These are phyloP conservation scores for Trachelus stipa DNA, from an alignment of 2,888 invertebrate genomes.

Conservation along the genomic window DNA sequence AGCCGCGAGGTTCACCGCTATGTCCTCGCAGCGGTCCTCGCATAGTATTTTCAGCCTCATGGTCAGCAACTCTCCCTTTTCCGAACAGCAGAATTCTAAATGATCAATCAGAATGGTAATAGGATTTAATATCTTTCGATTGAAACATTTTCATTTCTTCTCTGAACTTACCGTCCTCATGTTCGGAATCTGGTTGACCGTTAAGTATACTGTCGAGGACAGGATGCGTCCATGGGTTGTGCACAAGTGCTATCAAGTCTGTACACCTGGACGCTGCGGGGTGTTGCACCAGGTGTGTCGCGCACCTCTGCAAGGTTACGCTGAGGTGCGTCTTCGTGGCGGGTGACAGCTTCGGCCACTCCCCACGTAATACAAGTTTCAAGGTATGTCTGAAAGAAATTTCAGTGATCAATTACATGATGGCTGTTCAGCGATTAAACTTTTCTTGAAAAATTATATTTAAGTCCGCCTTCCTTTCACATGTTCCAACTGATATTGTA, in stretches of 20 bases:
- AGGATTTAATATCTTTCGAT: background rate
- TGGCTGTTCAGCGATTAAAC: background rate
- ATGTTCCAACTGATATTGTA: background rate
- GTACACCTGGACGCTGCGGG: constrained; percentile 71
- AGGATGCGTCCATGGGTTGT: constrained; percentile 69
- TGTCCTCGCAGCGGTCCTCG: constrained; percentile 72
- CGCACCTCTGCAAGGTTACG: constrained; percentile 66
- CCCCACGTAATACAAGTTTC: constrained; percentile 69
- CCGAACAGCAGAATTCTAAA: constrained; percentile 72
- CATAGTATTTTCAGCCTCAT: constrained; percentile 74
- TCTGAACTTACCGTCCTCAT: constrained; percentile 62
- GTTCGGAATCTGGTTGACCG: constrained; percentile 62
- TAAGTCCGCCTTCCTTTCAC: no score
- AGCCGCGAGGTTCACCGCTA: constrained; percentile 72
- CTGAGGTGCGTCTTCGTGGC: constrained; percentile 66
- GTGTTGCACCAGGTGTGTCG: constrained; percentile 63
- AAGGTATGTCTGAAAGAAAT: constrained; percentile 56
- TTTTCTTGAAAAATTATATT: background rate
- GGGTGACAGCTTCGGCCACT: constrained; percentile 70
- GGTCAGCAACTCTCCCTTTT: constrained; percentile 72
- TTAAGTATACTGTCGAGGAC: constrained; percentile 65
- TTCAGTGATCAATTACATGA: background rate
- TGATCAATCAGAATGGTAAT: constrained; percentile 49
- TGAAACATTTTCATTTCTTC: background rate
- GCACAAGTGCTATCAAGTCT: constrained; percentile 70